phyloP scores from a whole-genome alignment of 2,797 vertebrate species.

The Tarsius wallacei region DNA sequence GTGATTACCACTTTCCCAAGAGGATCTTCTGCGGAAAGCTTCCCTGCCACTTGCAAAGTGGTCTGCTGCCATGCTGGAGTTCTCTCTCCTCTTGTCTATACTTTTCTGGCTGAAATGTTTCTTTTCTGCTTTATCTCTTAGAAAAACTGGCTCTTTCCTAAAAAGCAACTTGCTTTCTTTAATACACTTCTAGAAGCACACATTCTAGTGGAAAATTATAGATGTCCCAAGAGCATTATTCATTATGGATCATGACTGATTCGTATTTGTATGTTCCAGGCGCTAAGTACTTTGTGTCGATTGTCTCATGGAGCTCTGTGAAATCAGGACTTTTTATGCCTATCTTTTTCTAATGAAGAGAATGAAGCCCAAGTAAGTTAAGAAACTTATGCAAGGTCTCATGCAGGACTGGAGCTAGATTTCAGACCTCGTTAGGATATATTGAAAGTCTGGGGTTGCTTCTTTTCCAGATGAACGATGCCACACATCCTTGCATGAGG shows the following conservation, averaged over 20 bases:
- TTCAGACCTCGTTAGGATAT: not conserved
- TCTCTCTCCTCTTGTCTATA: not conserved
- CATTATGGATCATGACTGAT: not conserved
- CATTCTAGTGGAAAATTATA: constrained; percentile 51
- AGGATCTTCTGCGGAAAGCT: not conserved
- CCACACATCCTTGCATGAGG: not conserved
- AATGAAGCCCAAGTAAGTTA: constrained; percentile 35
- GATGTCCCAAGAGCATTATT: not conserved
- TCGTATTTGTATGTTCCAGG: not conserved
- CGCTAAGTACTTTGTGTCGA: not conserved
- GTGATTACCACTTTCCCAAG: not conserved
- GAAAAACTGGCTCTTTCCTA: constrained; percentile 37
- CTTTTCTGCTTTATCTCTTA: not conserved
- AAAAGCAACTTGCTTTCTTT: constrained; percentile 18
- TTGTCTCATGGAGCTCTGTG: not conserved
- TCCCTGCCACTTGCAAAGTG: not conserved
- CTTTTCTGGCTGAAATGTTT: constrained; percentile 1
- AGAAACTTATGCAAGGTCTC: not conserved
- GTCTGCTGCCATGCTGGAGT: not conserved
- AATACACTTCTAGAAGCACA: constrained; percentile 36
- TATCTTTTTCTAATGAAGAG: constrained; percentile 16
- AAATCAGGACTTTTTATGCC: constrained; percentile 35
- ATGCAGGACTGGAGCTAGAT: not conserved
- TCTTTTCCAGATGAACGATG: not conserved
- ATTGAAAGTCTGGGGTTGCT: not conserved